phyloP scores from a whole-genome alignment of 1,140 invertebrate genomes.

The honey bee (Apis mellifera) region Amel_HAv3.1 CM009940.2:4923501-4924000 shows the following conservation, averaged over 20 bases:
- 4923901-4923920: conserved; percentile 79
- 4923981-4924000: conserved; percentile 66
- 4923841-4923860: conserved; percentile 72
- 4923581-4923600: neutral
- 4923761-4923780: conserved; percentile 12
- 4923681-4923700: conserved; percentile 37
- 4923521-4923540: conserved; percentile 16
- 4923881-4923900: conserved; percentile 79
- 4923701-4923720: conserved; percentile 31
- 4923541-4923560: neutral
- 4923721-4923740: conserved; percentile 43
- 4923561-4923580: conserved; percentile 1
- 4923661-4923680: conserved; percentile 30
- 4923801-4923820: conserved; percentile 54
- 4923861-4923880: conserved; percentile 76
- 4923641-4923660: conserved; percentile 9
- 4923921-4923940: conserved; percentile 72
- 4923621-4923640: neutral
- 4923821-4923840: conserved; percentile 37
- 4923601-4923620: conserved; percentile 28
- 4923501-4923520: conserved; percentile 4
- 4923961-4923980: conserved; percentile 67
- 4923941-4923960: conserved; percentile 70
- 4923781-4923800: conserved; percentile 34
- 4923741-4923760: conserved; percentile 41